Evolutionary conservation across 2,113 vertebrate species (phyloP), one percentile per base, ranked within the genome.

Genomic region (Lanius collurio): DNA sequence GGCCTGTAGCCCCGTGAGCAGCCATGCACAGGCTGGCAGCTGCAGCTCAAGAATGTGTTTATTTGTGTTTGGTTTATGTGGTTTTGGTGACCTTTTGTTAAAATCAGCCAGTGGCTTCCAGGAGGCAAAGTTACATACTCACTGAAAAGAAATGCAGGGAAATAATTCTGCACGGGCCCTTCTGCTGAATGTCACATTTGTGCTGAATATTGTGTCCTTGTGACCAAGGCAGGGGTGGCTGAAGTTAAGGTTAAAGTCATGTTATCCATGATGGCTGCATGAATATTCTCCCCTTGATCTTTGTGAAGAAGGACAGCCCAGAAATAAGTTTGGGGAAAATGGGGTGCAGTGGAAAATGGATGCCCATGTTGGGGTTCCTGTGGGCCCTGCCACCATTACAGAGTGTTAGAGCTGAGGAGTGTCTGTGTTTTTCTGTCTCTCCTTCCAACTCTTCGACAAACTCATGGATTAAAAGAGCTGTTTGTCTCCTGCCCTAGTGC

Each of bases 21-120:
- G 71, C 70, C 35, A 11, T 39, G 59, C 6, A 15, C 86, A 83
- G 83, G 42, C 90, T 95, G 90, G 91, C 83, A 87, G 74, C 68
- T 59, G 50, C 37, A 67, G 55, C 83, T 56, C 63, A 95, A 84
- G 87, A 92, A 96, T 91, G 80, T 91, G 76, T 94, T 94, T 96
- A 57, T 95, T 95, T 96, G 89, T 35, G 1, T 87, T 92, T 89
- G 93, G 94, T 92, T 95, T 93, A 55, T 95, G 86, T 75, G 95
- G 91, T 83, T 97, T 95, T 81, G 91, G 80, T 95, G 95, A 92
- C 90, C 94, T 94, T 97, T 93, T 65, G 86, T 86, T 93, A 70
- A 92, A 95, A 95, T 74, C 83, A 89, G 71, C n/a, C 75, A 67
- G 75, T 28, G 79, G 81, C 59, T 94, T 95, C 64, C 90, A 97